Evolutionary conservation across 1,140 invertebrate species (phyloP).

Genomic region (Dendroctonus valens): DNA sequence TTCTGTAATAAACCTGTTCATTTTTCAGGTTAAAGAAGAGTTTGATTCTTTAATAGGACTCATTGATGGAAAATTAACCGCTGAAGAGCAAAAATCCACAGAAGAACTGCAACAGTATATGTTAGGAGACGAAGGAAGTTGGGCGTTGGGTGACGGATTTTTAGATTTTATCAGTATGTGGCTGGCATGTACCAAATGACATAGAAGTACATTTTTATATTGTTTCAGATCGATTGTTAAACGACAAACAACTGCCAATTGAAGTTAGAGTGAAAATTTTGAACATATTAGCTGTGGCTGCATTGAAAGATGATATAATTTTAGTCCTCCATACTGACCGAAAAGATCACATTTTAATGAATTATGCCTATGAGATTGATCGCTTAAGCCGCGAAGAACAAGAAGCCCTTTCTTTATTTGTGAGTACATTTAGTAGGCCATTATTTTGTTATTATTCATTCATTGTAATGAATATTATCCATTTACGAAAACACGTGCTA

Average conservation of each 20-base stretch:
- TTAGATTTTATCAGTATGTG: slow-evolving; percentile 73
- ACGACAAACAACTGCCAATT: slow-evolving; percentile 59
- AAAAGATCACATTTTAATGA: slow-evolving; percentile 85
- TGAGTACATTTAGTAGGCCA: slow-evolving; percentile 54
- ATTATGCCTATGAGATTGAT: slow-evolving; percentile 83
- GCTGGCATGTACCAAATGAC: neutral
- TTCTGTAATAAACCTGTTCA: slow-evolving; percentile 4
- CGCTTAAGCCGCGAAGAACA: slow-evolving; percentile 74
- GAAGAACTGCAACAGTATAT: slow-evolving; percentile 85
- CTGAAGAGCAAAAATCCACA: slow-evolving; percentile 69
- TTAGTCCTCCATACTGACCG: slow-evolving; percentile 87
- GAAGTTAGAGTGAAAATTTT: slow-evolving; percentile 63
- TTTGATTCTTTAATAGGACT: slow-evolving; percentile 62
- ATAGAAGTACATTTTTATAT: neutral
- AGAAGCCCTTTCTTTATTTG: slow-evolving; percentile 74
- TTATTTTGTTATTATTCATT: too few relatives aligned
- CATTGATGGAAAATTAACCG: slow-evolving; percentile 64
- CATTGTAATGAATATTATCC: too few relatives aligned
- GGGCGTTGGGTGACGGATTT: slow-evolving; percentile 88
- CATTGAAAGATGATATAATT: slow-evolving; percentile 87
- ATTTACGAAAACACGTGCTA: too few relatives aligned
- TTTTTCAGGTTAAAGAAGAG: slow-evolving; percentile 59
- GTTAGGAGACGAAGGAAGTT: slow-evolving; percentile 83
- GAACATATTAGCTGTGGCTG: slow-evolving; percentile 70
- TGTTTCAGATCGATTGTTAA: slow-evolving; percentile 63